These are phyloP conservation scores for Dendrocincla fuliginosa DNA, from an alignment of 2,797 vertebrate genomes.

Conservation along the genomic window DNA sequence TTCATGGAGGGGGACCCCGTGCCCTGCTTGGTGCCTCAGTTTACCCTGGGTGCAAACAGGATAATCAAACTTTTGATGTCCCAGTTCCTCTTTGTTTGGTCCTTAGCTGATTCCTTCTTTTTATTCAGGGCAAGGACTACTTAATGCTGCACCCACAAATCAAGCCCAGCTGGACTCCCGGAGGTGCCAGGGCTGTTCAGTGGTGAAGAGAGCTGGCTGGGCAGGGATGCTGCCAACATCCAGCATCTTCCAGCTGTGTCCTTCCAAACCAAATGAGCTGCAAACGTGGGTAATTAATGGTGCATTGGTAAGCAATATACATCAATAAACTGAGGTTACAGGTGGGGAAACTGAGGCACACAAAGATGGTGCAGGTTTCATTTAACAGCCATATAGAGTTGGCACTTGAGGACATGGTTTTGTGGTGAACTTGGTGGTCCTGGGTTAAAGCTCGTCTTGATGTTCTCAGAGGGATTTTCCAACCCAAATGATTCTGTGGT, in stretches of 20 bases:
- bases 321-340: accelerated
- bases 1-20: neutral
- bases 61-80: neutral
- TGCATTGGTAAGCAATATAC: accelerated
- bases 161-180: accelerated
- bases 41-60: neutral
- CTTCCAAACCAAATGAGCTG: accelerated
- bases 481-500: accelerated
- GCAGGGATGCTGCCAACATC: neutral
- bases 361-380: accelerated
- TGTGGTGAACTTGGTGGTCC: neutral
- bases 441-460: accelerated
- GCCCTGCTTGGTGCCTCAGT: neutral
- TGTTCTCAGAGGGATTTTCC: neutral
- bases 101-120: neutral
- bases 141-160: accelerated
- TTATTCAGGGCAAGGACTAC: accelerated
- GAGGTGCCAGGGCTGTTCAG: accelerated
- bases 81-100: neutral
- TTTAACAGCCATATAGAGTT: accelerated
- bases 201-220: neutral
- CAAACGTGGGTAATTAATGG: accelerated
- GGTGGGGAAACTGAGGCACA: neutral
- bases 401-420: neutral
- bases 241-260: accelerated